Evolutionary conservation across 2,113 vertebrate genomes (phyloP).

Genomic region (Vombatus ursinus): DNA sequence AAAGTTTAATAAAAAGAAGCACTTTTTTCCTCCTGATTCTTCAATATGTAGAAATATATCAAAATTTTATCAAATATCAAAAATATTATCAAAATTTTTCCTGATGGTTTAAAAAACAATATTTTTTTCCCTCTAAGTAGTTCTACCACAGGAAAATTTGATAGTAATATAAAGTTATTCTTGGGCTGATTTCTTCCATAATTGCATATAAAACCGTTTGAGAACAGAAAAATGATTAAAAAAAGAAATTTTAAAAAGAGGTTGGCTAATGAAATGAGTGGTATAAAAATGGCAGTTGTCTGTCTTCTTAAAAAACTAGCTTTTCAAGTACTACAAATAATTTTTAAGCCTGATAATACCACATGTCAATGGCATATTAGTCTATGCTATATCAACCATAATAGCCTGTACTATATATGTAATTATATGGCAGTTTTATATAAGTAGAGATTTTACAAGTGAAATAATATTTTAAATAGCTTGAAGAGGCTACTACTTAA

Average conservation of each 20-base stretch:
- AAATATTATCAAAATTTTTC: not conserved
- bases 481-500: not conserved
- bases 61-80: too few relatives aligned
- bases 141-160: not conserved
- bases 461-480: not conserved
- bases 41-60: constrained; percentile 5
- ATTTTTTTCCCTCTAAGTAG: not conserved
- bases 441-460: not conserved
- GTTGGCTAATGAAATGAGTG: not conserved
- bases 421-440: not conserved
- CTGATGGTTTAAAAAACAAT: not conserved
- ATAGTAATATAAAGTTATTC: not conserved
- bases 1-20: not conserved
- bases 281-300: not conserved
- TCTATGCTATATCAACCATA: too few relatives aligned
- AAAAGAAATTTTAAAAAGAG: too few relatives aligned
- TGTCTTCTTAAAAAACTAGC: not conserved
- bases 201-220: too few relatives aligned
- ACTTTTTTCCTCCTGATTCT: not conserved
- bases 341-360: not conserved
- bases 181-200: too few relatives aligned
- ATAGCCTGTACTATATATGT: not conserved
- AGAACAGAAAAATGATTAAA: not conserved
- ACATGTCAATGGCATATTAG: not conserved
- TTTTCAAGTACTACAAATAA: not conserved